phyloP scores from a whole-genome alignment of 2,113 vertebrate species.

The Callaeas wilsoni region DNA sequence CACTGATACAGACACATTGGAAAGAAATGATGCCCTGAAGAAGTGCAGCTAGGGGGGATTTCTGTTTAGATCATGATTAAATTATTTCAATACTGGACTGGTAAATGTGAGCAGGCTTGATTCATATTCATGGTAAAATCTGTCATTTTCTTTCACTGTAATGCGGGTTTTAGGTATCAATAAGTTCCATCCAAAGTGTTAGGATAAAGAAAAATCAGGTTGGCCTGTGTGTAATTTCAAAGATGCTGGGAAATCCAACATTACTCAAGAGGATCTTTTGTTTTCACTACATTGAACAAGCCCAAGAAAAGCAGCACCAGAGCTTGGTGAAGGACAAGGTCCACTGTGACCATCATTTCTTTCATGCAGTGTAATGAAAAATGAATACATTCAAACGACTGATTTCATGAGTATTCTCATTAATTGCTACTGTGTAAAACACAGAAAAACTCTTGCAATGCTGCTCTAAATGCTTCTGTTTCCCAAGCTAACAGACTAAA shows the following conservation, averaged over 20 bases:
- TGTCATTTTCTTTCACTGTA: neutral
- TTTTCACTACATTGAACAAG: neutral
- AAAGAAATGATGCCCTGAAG: neutral
- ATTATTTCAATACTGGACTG: neutral
- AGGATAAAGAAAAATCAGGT: neutral
- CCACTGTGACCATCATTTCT: neutral
- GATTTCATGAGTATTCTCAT: neutral
- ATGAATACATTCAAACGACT: neutral
- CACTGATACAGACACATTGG: neutral
- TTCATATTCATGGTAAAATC: neutral
- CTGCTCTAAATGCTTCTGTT: neutral
- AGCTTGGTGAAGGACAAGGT: neutral
- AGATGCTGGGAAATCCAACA: neutral
- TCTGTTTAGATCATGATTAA: neutral
- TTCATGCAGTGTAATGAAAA: neutral
- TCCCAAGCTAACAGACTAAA: neutral
- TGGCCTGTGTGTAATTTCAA: neutral
- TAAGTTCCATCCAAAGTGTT: neutral
- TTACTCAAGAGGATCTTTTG: neutral
- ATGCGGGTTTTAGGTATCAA: neutral
- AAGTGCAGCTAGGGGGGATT: neutral
- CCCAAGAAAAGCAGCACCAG: neutral
- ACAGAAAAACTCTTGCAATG: neutral
- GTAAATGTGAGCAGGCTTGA: neutral
- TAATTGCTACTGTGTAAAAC: neutral